Evolutionary conservation across 2,888 invertebrate genomes (phyloP).

Genomic region (Timema podura): DNA sequence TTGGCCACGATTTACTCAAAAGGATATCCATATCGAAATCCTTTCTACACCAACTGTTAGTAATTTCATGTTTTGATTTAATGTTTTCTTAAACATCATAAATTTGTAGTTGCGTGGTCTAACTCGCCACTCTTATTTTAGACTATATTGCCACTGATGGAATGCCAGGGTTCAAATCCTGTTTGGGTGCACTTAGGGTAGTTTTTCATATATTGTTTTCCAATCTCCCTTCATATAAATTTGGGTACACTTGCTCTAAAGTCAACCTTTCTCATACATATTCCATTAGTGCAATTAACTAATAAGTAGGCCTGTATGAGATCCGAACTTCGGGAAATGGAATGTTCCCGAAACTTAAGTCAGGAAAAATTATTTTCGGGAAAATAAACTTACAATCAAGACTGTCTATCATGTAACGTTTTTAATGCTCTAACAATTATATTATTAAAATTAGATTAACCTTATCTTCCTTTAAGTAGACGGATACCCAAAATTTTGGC

Average conservation of each 20-base stretch:
- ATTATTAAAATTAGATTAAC: too few species aligned
- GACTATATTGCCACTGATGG: neutral
- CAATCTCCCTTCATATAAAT: too few species aligned
- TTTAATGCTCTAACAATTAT: too few species aligned
- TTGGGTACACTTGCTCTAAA: too few species aligned
- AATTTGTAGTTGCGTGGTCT: slow-evolving; percentile 17
- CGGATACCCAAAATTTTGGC: too few species aligned
- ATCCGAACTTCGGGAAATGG: neutral
- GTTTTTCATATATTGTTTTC: too few species aligned
- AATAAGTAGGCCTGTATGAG: neutral
- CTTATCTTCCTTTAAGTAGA: too few species aligned
- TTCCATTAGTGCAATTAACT: too few species aligned
- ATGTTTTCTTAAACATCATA: slow-evolving; percentile 13
- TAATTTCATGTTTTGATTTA: slow-evolving; percentile 28
- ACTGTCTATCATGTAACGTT: too few species aligned
- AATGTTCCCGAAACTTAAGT: neutral
- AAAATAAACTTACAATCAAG: neutral
- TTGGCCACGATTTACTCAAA: slow-evolving; percentile 76
- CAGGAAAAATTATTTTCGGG: neutral
- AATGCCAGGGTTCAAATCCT: too few species aligned
- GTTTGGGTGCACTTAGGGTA: too few species aligned
- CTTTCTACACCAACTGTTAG: slow-evolving; percentile 62
- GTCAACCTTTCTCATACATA: too few species aligned
- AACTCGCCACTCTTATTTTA: neutral
- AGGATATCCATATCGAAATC: slow-evolving; percentile 69